Evolutionary conservation across 1,140 invertebrate species (phyloP).

Genomic region (Episyrphus balteatus): DNA sequence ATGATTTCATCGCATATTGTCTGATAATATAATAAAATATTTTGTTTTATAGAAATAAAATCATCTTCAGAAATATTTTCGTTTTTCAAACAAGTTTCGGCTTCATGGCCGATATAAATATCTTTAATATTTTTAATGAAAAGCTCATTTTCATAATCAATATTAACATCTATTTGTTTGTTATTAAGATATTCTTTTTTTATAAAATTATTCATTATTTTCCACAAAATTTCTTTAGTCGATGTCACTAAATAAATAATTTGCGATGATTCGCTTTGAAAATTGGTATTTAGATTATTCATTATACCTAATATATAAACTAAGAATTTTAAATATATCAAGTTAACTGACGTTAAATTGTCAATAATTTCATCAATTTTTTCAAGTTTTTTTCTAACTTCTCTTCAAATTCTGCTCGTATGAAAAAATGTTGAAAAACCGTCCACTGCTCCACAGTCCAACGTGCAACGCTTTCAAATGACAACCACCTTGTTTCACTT

Average conservation of each 20-base stretch:
- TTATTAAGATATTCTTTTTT: background rate
- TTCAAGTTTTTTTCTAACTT: background rate
- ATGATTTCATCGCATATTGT: too few species aligned
- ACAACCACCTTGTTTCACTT: too few species aligned
- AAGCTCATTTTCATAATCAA: background rate
- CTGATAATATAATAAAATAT: too few species aligned
- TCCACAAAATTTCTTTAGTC: slow-evolving; percentile 1
- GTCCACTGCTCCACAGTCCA: too few species aligned
- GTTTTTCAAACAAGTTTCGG: background rate
- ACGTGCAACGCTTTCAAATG: too few species aligned
- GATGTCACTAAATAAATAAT: background rate
- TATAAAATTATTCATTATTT: background rate
- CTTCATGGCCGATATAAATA: slow-evolving; percentile 1
- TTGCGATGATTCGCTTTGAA: slow-evolving; percentile 1
- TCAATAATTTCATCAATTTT: too few species aligned
- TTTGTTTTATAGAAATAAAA: too few species aligned
- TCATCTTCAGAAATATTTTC: background rate
- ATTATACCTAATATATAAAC: background rate
- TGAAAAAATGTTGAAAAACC: background rate
- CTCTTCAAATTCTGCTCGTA: background rate
- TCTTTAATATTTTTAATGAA: background rate
- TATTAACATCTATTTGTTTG: too few species aligned
- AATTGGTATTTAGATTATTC: background rate
- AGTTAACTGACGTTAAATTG: too few species aligned
- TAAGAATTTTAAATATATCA: too few species aligned